Evolutionary conservation across 2,888 invertebrate species (phyloP), one percentile per base, ranked within the genome.

Genomic region (Laspeyria flexula): DNA sequence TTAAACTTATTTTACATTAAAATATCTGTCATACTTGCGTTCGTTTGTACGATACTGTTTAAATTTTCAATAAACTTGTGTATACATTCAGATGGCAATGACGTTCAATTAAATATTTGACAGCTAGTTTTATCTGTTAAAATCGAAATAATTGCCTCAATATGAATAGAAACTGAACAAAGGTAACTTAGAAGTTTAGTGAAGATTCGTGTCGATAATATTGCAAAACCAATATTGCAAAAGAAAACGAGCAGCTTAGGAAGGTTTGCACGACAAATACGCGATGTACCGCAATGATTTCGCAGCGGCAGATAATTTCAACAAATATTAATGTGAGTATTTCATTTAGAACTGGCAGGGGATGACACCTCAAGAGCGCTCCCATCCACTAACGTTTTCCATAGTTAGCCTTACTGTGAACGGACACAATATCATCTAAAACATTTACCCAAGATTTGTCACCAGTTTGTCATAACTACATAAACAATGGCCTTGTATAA

Each of bases 401-500:
- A 11, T 18, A 21, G 41, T 41, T 49, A 74, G 70, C 70, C 65
- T 66, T 62, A 62, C 48, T 35, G 40, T 39, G 46, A 41, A 50
- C 35, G 47, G 52, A 55, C 51, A 43, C 51, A 30, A 13, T 51
- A 42, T 50, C 55, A 55, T 47, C 56, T 43, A 44, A 52, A 58
- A 65, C 60, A 63, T 63, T 74, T 70, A 74, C 70, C 67, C 67
- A 69, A 65, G 65, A 70, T 75, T 71, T 72, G 68, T 73, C 71
- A 68, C 59, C 59, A 74, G 55, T 59, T 59, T 73, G 64, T 65
- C 55, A 48, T 65, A 60, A 61, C 68, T 73, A 75, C 74, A 79
- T 78, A 68, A 79, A 77, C 73, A 81, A 86, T 81, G 86, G 86
- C 88, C 88, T 89, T 89, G 86, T 89, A 84, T 85, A 81, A 81